Percentiles rank a stretch among this genome's conserved stretches.
These are phyloP conservation scores for Galerucella calmariensis DNA, from an alignment of 2,888 invertebrate genomes.

Conservation along the genomic window DNA sequence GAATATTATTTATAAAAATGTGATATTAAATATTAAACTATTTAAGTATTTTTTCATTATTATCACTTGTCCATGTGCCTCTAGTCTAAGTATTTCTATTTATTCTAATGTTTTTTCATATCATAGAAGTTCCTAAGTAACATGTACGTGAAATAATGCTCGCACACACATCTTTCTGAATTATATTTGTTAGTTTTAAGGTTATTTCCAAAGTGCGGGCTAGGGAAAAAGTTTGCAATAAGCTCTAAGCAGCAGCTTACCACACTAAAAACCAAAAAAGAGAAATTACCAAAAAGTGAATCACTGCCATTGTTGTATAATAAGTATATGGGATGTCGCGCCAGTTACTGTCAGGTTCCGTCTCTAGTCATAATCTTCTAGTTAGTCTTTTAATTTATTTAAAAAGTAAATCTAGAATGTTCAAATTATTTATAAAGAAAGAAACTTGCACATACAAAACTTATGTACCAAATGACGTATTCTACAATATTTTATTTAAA, in stretches of 20 bases:
- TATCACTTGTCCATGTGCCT: background rate
- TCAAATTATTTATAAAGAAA: background rate
- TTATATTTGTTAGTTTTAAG: slow-evolving; percentile 38
- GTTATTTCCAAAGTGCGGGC: slow-evolving; percentile 59
- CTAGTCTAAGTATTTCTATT: background rate
- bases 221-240: slow-evolving; percentile 65
- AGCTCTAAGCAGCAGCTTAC: slow-evolving; percentile 63
- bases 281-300: slow-evolving; percentile 27
- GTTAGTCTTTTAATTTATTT: background rate
- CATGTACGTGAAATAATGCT: slow-evolving; percentile 28
- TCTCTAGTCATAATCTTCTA: slow-evolving; percentile 19
- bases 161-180: slow-evolving; percentile 28
- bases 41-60: background rate
- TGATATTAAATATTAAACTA: slow-evolving; percentile 2
- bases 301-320: slow-evolving; percentile 38
- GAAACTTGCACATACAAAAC: background rate
- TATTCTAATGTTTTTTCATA: slow-evolving; percentile 9
- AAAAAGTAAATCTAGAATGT: background rate
- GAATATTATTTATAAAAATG: background rate
- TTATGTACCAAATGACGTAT: background rate
- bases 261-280: slow-evolving; percentile 58
- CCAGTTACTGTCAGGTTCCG: slow-evolving; percentile 33
- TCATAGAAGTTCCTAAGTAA: slow-evolving; percentile 31
- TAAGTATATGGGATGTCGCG: slow-evolving; percentile 28
- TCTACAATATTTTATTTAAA: no score